These are phyloP conservation scores for Drosophila varians DNA, from an alignment of 1,140 invertebrate genomes.

Conservation along the genomic window DNA sequence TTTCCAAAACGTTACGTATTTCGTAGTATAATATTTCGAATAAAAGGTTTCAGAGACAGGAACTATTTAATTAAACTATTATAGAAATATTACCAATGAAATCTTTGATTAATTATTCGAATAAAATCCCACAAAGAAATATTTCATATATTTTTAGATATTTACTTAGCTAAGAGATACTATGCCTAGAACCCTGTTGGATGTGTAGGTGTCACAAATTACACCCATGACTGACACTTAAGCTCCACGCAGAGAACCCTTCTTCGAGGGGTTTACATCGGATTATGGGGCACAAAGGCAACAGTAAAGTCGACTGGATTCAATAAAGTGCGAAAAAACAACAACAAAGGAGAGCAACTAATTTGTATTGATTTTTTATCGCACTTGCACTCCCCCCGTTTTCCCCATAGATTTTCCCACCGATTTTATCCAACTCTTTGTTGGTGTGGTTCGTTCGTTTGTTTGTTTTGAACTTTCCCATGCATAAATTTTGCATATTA, in stretches of 20 bases:
- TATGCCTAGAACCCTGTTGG: no score
- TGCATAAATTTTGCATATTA: conserved; percentile 82
- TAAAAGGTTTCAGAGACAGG: no score
- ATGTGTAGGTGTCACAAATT: conserved; percentile 23
- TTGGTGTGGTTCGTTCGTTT: conserved; percentile 39
- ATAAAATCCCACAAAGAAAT: no score
- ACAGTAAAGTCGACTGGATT: conserved; percentile 20
- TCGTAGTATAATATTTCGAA: no score
- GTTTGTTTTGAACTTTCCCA: conserved; percentile 80
- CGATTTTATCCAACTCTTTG: conserved; percentile 43
- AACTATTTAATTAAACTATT: no score
- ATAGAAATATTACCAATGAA: no score
- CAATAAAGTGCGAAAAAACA: conserved; percentile 1
- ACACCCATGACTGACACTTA: conserved; percentile 6
- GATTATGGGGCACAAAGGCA: conserved; percentile 34
- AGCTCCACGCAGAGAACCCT: background rate
- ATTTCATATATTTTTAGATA: no score
- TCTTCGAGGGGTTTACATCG: conserved; percentile 17
- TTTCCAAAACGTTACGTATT: no score
- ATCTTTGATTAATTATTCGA: no score
- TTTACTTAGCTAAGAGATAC: no score
- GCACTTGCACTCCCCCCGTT: conserved; percentile 13
- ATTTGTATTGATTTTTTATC: conserved; percentile 73
- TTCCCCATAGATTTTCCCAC: background rate
- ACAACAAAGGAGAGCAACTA: conserved; percentile 34